Evolutionary conservation across 2,888 invertebrate species (phyloP).

Genomic region (Chouioia cunea): DNA sequence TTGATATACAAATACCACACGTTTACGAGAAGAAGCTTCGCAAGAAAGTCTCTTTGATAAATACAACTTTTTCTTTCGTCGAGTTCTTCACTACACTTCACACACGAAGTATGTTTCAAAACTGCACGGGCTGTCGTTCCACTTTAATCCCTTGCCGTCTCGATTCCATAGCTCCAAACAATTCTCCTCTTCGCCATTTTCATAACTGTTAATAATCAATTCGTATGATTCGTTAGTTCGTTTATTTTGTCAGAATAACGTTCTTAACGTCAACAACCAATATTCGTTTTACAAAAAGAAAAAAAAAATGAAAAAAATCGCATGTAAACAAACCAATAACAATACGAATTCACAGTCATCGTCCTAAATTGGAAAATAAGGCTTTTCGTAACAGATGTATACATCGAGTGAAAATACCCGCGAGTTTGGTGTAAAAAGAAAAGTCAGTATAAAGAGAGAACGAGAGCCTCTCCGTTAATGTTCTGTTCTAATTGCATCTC

Average conservation of each 20-base stretch:
- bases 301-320: too few relatives aligned
- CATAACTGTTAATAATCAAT: slow-evolving; percentile 73
- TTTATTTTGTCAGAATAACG: too few relatives aligned
- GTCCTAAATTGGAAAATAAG: too few relatives aligned
- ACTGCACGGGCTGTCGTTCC: slow-evolving; percentile 95
- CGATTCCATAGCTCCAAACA: slow-evolving; percentile 92
- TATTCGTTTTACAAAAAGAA: too few relatives aligned
- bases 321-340: too few relatives aligned
- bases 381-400: too few relatives aligned
- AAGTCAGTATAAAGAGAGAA: slow-evolving; percentile 8
- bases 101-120: slow-evolving; percentile 94
- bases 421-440: not conserved
- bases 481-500: slow-evolving; percentile 24
- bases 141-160: slow-evolving; percentile 91
- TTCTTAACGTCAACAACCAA: too few relatives aligned
- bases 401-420: too few relatives aligned
- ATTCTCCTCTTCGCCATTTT: slow-evolving; percentile 94
- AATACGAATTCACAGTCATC: too few relatives aligned
- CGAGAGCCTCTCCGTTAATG: not conserved
- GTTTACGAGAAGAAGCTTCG: slow-evolving; percentile 1
- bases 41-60: slow-evolving; percentile 5
- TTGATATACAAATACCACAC: too few relatives aligned
- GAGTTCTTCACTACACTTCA: slow-evolving; percentile 76
- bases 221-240: not conserved
- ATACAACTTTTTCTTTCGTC: not conserved